Percentiles rank a stretch among this genome's conserved stretches.
phyloP scores from a whole-genome alignment of 2,888 invertebrate species.

The Rhingia rostrata region DNA sequence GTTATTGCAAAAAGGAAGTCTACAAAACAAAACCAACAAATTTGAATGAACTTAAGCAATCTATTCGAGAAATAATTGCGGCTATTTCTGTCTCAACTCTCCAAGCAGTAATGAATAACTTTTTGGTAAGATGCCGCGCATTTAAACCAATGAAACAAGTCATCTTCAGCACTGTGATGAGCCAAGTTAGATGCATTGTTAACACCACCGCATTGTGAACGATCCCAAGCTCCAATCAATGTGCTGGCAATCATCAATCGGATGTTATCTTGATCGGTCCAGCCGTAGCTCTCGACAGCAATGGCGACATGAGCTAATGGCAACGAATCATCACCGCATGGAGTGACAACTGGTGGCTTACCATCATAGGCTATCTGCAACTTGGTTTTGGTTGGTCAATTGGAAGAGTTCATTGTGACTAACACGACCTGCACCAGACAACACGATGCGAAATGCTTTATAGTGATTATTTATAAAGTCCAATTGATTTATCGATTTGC shows the following conservation, averaged over 20 bases:
- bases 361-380: slow-evolving; percentile 87
- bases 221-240: slow-evolving; percentile 96
- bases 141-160: too few species aligned
- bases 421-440: slow-evolving; percentile 97
- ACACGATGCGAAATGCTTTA: slow-evolving; percentile 95
- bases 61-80: too few species aligned
- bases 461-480: slow-evolving; percentile 96
- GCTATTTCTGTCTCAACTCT: too few species aligned
- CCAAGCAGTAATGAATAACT: too few species aligned
- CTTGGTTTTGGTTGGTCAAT: slow-evolving; percentile 90
- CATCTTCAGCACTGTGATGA: slow-evolving; percentile 88
- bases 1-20: too few species aligned
- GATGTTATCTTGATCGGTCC: slow-evolving; percentile 98
- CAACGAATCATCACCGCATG: slow-evolving; percentile 97
- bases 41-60: too few species aligned
- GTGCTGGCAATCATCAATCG: slow-evolving; percentile 99
- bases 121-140: too few species aligned
- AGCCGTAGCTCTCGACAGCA: slow-evolving; percentile 97
- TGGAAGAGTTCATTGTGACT: slow-evolving; percentile 93
- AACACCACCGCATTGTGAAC: slow-evolving; percentile 95
- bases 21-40: too few species aligned
- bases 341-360: slow-evolving; percentile 87
- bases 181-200: slow-evolving; percentile 95
- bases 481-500: slow-evolving; percentile 91
- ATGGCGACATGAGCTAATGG: slow-evolving; percentile 97